Evolutionary conservation across 2,888 invertebrate species (phyloP).

Genomic region (Neoaliturus tenellus): DNA sequence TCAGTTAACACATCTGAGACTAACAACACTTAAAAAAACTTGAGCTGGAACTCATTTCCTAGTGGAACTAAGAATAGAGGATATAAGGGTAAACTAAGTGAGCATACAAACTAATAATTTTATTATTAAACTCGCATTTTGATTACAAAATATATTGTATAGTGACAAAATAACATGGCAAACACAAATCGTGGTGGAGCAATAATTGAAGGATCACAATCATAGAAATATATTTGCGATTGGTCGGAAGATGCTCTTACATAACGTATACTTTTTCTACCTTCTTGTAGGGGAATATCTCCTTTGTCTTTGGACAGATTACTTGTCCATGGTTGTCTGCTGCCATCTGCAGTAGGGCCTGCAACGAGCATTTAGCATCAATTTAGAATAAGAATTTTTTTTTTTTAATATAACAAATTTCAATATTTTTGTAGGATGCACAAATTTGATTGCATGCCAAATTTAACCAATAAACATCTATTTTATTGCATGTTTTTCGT

Average conservation of each 20-base stretch:
- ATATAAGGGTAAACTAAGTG: no score
- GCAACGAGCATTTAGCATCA: no score
- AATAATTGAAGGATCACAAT: background rate
- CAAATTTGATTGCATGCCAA: no score
- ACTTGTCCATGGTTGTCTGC: conserved; percentile 92
- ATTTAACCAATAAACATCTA: no score
- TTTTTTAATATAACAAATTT: no score
- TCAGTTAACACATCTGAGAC: no score
- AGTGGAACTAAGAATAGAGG: no score
- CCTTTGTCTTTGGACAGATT: conserved; percentile 96
- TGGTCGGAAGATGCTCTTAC: conserved; percentile 75
- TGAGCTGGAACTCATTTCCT: no score
- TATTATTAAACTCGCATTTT: conserved; percentile 6
- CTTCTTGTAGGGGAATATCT: conserved; percentile 92
- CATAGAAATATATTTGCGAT: background rate
- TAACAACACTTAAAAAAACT: no score
- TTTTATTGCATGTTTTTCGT: no score
- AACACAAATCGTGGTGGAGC: background rate
- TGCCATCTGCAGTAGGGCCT: conserved; percentile 95
- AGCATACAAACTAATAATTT: background rate
- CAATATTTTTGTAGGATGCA: no score
- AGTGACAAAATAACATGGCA: conserved; percentile 19
- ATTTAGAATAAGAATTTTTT: no score
- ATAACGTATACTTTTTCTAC: conserved; percentile 98
- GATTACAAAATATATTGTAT: conserved; percentile 32